These are phyloP conservation scores for Drosophila subpulchrella DNA, from an alignment of 1,140 invertebrate genomes.

Conservation along the genomic window DNA sequence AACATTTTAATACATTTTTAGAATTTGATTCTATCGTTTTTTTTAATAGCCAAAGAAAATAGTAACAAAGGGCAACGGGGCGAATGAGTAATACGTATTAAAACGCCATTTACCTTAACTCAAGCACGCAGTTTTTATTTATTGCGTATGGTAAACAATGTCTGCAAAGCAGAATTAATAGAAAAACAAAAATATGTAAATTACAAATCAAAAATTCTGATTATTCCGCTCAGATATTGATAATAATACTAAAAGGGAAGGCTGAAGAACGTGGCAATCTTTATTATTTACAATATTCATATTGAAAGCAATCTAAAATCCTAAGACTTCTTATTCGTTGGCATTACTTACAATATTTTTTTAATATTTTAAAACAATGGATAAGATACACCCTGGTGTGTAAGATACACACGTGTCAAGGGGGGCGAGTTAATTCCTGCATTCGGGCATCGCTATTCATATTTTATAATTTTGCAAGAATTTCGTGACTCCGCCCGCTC, in stretches of 20 bases:
- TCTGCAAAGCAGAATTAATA: background rate
- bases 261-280: too few species aligned
- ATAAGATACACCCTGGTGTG: background rate
- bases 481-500: constrained; percentile 29
- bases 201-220: background rate
- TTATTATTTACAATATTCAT: too few species aligned
- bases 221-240: too few species aligned
- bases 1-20: too few species aligned
- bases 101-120: background rate
- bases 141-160: background rate
- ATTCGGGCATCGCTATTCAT: constrained; percentile 32
- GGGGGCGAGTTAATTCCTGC: constrained; percentile 18
- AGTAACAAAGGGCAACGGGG: background rate
- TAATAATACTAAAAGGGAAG: too few species aligned
- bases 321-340: too few species aligned
- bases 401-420: constrained; percentile 9
- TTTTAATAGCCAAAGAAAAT: background rate
- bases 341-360: too few species aligned
- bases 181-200: background rate
- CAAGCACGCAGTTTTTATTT: background rate
- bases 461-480: constrained; percentile 33
- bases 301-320: too few species aligned
- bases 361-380: too few species aligned
- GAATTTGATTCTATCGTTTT: too few species aligned
- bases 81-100: constrained; percentile 10